A percentile compares a stretch with the other conserved stretches of the same genome.
phyloP scores from a whole-genome alignment of 53 echinoderm and acorn worm species.

The Mesocentrotus franciscanus region DNA sequence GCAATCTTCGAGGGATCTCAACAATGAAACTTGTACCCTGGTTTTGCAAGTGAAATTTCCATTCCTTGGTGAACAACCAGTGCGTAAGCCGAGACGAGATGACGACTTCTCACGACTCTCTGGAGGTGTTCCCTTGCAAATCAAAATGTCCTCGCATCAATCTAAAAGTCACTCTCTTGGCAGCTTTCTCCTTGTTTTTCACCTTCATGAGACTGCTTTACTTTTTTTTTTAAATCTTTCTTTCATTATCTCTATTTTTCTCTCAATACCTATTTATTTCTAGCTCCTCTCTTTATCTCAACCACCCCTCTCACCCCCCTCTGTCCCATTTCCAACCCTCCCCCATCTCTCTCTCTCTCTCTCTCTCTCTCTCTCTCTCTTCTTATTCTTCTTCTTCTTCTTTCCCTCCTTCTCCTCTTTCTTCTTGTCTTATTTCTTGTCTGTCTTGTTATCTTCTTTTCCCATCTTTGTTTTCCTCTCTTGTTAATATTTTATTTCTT shows the following conservation, averaged over 20 bases:
- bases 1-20: not conserved
- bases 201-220: not conserved
- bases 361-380: not conserved
- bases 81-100: not conserved
- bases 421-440: not conserved
- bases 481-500: not conserved
- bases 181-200: not conserved
- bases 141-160: slow-evolving; percentile 40
- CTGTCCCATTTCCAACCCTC: not conserved
- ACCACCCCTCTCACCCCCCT: not conserved
- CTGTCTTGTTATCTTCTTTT: not conserved
- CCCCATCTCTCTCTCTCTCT: not conserved
- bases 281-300: not conserved
- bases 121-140: slow-evolving; percentile 20
- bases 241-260: not conserved
- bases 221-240: not conserved
- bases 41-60: slow-evolving; percentile 32
- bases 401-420: not conserved
- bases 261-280: not conserved
- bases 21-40: not conserved
- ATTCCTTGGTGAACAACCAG: not conserved
- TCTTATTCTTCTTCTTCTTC: too few relatives aligned
- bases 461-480: not conserved
- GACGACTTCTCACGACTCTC: slow-evolving; percentile 8
- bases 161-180: slow-evolving; percentile 25